Evolutionary conservation across 2,113 vertebrate species (phyloP), one percentile per base, ranked within the genome.

Genomic region (Phyllostomus discolor): DNA sequence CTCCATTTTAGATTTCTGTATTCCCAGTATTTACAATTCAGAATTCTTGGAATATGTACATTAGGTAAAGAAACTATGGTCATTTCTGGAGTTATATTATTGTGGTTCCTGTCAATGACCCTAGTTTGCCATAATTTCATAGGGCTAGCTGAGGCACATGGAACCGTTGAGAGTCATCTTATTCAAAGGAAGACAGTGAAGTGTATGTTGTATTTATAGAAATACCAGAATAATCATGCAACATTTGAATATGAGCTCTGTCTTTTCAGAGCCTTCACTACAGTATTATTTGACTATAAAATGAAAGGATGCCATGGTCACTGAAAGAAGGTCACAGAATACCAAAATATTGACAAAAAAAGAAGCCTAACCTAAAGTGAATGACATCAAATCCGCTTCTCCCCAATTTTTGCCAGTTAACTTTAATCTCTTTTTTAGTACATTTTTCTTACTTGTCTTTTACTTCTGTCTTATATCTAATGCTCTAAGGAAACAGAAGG

Each of bases 211-310:
- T 54, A 78, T 66, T 93, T 91, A 80, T 97, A 91, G 73, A 96
- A 96, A 89, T 16, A 84, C 15, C 75, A 81, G 48, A 96, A 84
- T 90, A 66, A 70, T 90, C 41, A 83, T 59, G 24, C 86, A 66
- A 88, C 28, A 91, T 92, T 90, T 90, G 17, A 48, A n/a, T 92
- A 87, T 88, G 22, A 90, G n/a, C n/a, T 83, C 52, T 96, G 22
- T 33, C 81, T 62, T 90, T 92, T 86, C 31, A 62, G 75, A 83
- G 35, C 78, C 33, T 87, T 66, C 41, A 41, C 69, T 57, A 52
- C 17, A 86, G 43, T 79, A 75, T 83, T 96, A 83, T 82, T 93
- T 91, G 59, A 84, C 70, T 93, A 84, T 84, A 85, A 95, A 94
- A 90, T 91, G 24, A 93, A 93, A 10, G 33, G 11, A 89, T 94